Evolutionary conservation across 2,797 vertebrate species (phyloP).

Genomic region (Sandelia bainsii): DNA sequence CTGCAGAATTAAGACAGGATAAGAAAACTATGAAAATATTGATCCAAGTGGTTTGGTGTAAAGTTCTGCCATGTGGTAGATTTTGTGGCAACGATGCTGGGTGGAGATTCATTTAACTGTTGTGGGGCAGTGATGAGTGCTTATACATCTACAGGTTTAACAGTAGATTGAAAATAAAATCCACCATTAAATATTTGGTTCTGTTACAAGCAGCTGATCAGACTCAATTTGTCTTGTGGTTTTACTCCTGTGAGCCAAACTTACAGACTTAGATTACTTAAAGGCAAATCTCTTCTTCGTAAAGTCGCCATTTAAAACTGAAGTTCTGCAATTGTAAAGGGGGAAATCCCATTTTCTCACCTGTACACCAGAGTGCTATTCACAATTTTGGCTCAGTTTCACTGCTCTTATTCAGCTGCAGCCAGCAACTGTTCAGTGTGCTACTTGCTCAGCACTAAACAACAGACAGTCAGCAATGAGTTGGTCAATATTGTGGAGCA

Average conservation of each 20-base stretch:
- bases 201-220: conserved; percentile 8
- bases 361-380: no score
- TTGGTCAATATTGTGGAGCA: neutral
- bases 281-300: neutral
- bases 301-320: no score
- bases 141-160: conserved; percentile 17
- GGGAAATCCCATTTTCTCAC: no score
- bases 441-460: neutral
- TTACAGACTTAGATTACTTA: neutral
- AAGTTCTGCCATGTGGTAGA: conserved; percentile 23
- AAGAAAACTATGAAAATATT: conserved; percentile 60
- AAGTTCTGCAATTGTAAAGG: neutral
- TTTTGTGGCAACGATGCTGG: conserved; percentile 37
- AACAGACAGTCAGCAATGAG: neutral
- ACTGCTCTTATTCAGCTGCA: neutral
- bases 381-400: neutral
- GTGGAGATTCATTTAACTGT: conserved; percentile 16
- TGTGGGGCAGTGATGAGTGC: neutral
- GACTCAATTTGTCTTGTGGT: neutral
- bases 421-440: neutral
- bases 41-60: conserved; percentile 47
- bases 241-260: neutral
- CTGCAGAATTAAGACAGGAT: conserved; percentile 53
- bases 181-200: neutral
- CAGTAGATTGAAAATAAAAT: conserved; percentile 9